phyloP scores from a whole-genome alignment of 2,113 vertebrate genomes.

The Tetrao urogallus region DNA sequence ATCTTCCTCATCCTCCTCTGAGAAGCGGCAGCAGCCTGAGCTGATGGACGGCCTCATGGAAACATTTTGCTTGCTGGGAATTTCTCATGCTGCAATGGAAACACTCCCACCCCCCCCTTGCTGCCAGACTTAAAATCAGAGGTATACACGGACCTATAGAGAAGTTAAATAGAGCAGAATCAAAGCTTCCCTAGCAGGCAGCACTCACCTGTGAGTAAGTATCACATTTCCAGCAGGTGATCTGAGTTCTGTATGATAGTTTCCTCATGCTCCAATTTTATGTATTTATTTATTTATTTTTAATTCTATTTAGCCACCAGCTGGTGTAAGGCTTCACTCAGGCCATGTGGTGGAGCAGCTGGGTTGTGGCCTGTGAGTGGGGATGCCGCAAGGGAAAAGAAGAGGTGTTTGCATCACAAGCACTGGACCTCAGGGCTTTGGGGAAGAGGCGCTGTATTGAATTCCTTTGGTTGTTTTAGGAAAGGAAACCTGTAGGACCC shows the following conservation, averaged over 20 bases:
- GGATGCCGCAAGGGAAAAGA: neutral
- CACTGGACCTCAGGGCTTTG: accelerated
- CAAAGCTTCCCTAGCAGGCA: neutral
- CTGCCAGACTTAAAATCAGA: neutral
- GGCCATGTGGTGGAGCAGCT: neutral
- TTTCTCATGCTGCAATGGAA: neutral
- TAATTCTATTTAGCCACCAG: neutral
- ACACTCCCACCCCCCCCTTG: neutral
- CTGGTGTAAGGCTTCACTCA: neutral
- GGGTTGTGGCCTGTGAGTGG: accelerated
- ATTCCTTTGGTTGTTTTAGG: neutral
- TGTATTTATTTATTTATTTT: neutral
- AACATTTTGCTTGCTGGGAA: neutral
- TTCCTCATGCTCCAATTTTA: neutral
- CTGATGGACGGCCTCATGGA: neutral
- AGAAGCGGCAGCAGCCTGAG: neutral
- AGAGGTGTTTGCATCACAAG: neutral
- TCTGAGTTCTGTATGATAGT: neutral
- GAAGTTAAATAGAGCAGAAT: neutral
- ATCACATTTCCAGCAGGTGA: neutral
- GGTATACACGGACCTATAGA: neutral
- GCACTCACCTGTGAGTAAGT: neutral
- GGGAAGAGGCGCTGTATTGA: neutral
- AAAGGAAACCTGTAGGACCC: neutral
- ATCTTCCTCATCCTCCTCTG: no score